A percentile compares a stretch with the other conserved stretches of the same genome.
Evolutionary conservation across 2,888 invertebrate genomes (phyloP).

Genomic region (Ennomos quercinarius): DNA sequence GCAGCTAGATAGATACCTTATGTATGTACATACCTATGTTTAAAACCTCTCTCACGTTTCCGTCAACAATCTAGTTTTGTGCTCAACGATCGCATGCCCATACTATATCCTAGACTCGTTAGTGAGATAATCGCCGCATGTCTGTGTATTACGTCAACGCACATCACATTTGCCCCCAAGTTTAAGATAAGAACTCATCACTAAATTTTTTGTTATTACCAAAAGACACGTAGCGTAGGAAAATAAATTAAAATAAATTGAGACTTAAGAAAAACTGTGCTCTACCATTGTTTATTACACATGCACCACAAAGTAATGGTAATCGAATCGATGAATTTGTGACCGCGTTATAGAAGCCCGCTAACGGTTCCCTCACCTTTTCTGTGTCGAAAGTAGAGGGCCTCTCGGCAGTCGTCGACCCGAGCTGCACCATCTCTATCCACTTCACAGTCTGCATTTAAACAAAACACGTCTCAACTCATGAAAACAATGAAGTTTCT

Average conservation of each 20-base stretch:
- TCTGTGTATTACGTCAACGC: constrained; percentile 22
- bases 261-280: not conserved
- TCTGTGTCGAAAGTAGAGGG: constrained; percentile 70
- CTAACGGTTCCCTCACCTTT: constrained; percentile 71
- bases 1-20: too few species aligned
- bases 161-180: constrained; percentile 18
- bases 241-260: not conserved
- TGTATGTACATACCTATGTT: too few species aligned
- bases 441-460: constrained; percentile 80
- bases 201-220: constrained; percentile 1
- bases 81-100: constrained; percentile 7
- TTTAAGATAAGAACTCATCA: constrained; percentile 3
- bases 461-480: constrained; percentile 46
- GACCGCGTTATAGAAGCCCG: constrained; percentile 24
- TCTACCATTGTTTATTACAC: not conserved
- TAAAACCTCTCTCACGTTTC: constrained; percentile 18
- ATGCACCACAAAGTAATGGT: not conserved
- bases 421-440: constrained; percentile 80
- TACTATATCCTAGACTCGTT: constrained; percentile 3
- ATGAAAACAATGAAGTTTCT: constrained; percentile 45
- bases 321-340: constrained; percentile 15
- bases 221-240: not conserved
- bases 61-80: constrained; percentile 15
- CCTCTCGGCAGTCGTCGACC: constrained; percentile 62
- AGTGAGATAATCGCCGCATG: constrained; percentile 26